Evolutionary conservation across 2,113 vertebrate genomes (phyloP).

Genomic region (Cnemophilus loriae): DNA sequence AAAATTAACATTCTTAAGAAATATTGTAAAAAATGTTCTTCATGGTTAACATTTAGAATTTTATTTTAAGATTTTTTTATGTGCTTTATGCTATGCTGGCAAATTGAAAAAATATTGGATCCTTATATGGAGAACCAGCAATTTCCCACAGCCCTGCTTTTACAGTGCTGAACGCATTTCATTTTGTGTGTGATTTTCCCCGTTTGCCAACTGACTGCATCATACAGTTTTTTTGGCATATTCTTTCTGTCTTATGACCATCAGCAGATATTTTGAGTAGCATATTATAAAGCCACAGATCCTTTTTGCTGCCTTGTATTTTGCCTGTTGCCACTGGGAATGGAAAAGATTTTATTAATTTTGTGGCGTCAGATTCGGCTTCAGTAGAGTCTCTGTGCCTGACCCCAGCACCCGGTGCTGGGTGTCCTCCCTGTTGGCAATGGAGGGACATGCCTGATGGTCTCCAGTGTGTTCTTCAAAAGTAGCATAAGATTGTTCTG

Average conservation of each 20-base stretch:
- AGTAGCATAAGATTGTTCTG: neutral
- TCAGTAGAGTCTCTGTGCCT: neutral
- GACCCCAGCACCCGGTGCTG: rapidly evolving
- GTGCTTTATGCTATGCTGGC: slow-evolving; percentile 8
- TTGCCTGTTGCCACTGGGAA: neutral
- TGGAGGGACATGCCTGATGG: neutral
- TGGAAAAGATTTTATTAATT: slow-evolving; percentile 34
- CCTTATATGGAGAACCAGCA: slow-evolving; percentile 35
- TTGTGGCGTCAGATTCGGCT: neutral
- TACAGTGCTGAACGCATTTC: slow-evolving; percentile 5
- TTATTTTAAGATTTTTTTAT: slow-evolving; percentile 35
- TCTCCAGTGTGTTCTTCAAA: neutral
- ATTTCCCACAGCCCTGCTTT: slow-evolving; percentile 49
- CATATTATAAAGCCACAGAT: slow-evolving; percentile 51
- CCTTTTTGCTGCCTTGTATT: slow-evolving; percentile 31
- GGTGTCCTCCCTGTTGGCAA: neutral
- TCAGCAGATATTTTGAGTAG: slow-evolving; percentile 63
- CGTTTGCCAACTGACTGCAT: slow-evolving; percentile 60
- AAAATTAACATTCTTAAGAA: slow-evolving; percentile 20
- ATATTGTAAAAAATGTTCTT: neutral
- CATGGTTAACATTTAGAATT: neutral
- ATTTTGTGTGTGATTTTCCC: slow-evolving; percentile 46
- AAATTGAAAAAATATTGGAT: slow-evolving; percentile 57
- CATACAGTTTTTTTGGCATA: slow-evolving; percentile 50
- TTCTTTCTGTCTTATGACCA: slow-evolving; percentile 58